phyloP scores from a whole-genome alignment of 1,140 invertebrate species.

The Semibalanus balanoides region DNA sequence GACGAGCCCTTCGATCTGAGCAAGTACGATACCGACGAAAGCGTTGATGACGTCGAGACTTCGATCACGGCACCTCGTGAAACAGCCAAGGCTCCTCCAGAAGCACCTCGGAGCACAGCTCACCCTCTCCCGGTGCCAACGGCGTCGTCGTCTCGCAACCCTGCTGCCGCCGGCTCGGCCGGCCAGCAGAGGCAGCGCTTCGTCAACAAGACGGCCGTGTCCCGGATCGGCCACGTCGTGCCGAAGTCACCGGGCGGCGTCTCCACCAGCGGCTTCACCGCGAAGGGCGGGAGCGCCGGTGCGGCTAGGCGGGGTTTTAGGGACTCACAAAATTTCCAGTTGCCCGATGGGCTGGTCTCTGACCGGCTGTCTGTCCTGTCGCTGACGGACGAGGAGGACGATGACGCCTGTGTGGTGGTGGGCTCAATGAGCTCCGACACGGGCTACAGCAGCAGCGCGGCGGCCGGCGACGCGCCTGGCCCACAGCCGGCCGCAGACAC shows the following conservation, averaged over 20 bases:
- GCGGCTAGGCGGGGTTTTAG: neutral
- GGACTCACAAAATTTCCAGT: neutral
- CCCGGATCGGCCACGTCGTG: neutral
- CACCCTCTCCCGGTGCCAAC: too few species aligned
- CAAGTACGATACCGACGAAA: neutral
- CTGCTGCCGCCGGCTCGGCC: too few species aligned
- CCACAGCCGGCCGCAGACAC: neutral
- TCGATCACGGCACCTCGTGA: neutral
- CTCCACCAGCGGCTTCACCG: neutral
- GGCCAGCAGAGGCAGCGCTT: neutral
- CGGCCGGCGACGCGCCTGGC: neutral
- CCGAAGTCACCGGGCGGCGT: neutral
- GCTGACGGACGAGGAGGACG: neutral
- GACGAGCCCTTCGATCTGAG: neutral
- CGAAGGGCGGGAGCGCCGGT: neutral
- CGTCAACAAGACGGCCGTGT: neutral
- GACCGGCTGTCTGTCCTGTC: neutral
- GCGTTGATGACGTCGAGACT: neutral
- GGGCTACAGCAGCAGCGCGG: neutral
- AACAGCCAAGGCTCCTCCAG: neutral
- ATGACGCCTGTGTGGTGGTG: neutral
- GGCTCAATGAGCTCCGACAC: neutral
- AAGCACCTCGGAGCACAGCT: too few species aligned
- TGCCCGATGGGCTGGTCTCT: neutral
- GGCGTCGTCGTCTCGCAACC: neutral